These are phyloP conservation scores for Lasioglossum marginatum DNA, from an alignment of 2,888 invertebrate genomes.

Conservation along the genomic window DNA sequence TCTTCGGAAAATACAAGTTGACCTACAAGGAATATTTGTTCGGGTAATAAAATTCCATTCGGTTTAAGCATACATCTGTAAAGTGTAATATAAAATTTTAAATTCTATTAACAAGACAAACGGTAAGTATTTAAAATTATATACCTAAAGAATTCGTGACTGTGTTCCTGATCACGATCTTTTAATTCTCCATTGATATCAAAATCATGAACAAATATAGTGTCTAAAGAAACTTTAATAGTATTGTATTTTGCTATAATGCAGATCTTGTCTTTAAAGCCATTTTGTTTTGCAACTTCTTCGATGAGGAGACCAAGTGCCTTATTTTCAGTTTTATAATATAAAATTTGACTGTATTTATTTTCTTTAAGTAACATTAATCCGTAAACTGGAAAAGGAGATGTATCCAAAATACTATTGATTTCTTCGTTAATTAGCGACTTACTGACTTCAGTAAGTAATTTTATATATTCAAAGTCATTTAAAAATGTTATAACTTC, in stretches of 20 bases:
- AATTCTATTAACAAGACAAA: background rate
- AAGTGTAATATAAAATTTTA: slow-evolving; percentile 20
- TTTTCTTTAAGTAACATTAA: slow-evolving; percentile 86
- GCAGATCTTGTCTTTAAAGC: slow-evolving; percentile 83
- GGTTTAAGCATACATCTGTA: slow-evolving; percentile 81
- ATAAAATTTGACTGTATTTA: slow-evolving; percentile 81
- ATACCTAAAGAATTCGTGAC: slow-evolving; percentile 71
- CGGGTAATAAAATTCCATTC: slow-evolving; percentile 86
- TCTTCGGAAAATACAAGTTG: slow-evolving; percentile 88
- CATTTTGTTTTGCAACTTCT: slow-evolving; percentile 84
- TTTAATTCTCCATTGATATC: slow-evolving; percentile 87
- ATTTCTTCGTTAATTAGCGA: slow-evolving; percentile 76
- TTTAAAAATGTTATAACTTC: slow-evolving; percentile 75
- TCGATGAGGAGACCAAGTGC: slow-evolving; percentile 84
- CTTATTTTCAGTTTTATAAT: slow-evolving; percentile 84
- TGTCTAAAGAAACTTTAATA: slow-evolving; percentile 84
- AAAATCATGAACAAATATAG: slow-evolving; percentile 86
- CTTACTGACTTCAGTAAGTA: slow-evolving; percentile 83
- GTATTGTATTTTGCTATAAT: slow-evolving; percentile 83
- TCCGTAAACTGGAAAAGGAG: slow-evolving; percentile 88
- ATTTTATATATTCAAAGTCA: slow-evolving; percentile 85
- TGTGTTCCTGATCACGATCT: slow-evolving; percentile 72
- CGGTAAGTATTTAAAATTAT: background rate
- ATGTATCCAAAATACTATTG: slow-evolving; percentile 86
- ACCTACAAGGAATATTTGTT: slow-evolving; percentile 85